Percentiles rank a stretch among this genome's conserved stretches.
Conservation (phyloP, 2,797 vertebrate species). For the Strix occidentalis region DNA sequence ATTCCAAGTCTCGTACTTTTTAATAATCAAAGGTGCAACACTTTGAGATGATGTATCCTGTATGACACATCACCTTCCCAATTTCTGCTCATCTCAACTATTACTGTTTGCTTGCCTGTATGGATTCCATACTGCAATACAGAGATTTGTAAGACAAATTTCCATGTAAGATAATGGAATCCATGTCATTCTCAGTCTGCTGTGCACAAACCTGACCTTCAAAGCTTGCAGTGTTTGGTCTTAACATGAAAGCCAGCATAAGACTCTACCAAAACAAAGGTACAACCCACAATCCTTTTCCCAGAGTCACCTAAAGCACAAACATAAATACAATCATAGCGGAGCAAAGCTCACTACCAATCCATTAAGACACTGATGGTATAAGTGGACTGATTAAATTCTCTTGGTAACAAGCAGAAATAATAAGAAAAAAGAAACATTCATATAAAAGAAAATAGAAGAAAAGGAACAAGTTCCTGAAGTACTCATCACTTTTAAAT, state of each 20-base stretch:
- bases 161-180: background rate
- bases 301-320: background rate
- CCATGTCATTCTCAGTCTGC: background rate
- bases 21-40: background rate
- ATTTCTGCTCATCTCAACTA: background rate
- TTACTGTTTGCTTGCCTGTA: background rate
- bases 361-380: rapidly evolving
- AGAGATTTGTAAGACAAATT: background rate
- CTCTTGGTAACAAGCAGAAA: background rate
- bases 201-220: background rate
- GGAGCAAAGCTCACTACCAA: background rate
- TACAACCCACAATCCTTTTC: background rate
- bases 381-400: background rate
- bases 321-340: background rate
- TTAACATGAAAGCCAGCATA: background rate
- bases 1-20: background rate
- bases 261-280: background rate
- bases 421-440: background rate
- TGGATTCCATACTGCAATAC: background rate
- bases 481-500: background rate
- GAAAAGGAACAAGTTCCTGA: background rate
- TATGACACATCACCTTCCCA: background rate
- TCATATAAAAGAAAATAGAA: background rate
- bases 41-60: background rate
- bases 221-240: background rate